A percentile compares a stretch with the other conserved stretches of the same genome.
These are phyloP conservation scores for Dolichotis patagonum DNA, from an alignment of 2,113 vertebrate genomes.

Conservation along the genomic window DNA sequence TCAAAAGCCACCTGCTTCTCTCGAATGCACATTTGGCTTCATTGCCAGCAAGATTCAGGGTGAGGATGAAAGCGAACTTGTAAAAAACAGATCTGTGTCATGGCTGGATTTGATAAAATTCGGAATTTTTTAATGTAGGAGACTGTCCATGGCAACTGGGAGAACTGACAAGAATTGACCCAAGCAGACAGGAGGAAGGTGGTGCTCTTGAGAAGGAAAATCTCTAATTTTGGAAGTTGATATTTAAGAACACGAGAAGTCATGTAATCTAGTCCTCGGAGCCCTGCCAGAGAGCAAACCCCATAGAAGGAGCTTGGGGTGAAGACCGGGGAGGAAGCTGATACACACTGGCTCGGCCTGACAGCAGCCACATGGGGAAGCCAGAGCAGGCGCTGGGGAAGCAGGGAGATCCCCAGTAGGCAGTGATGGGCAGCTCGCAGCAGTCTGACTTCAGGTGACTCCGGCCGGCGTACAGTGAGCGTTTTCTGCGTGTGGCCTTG, in stretches of 20 bases:
- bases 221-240: not conserved
- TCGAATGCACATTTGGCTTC: not conserved
- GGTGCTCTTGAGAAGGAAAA: not conserved
- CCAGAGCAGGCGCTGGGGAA: fast-evolving
- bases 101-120: not conserved
- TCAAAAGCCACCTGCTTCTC: not conserved
- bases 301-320: not conserved
- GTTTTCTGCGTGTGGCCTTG: fast-evolving
- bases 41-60: not conserved
- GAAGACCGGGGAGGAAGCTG: not conserved
- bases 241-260: not conserved
- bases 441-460: fast-evolving
- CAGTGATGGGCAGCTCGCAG: fast-evolving
- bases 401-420: fast-evolving
- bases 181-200: fast-evolving
- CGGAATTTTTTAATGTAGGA: not conserved
- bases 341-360: fast-evolving
- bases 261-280: not conserved
- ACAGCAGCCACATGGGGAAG: fast-evolving
- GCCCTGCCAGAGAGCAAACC: not conserved
- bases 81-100: not conserved
- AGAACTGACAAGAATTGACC: not conserved
- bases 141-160: not conserved
- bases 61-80: not conserved
- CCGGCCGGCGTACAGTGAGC: fast-evolving